Evolutionary conservation across 2,888 invertebrate species (phyloP), one percentile per base, ranked within the genome.

Genomic region (Luperina testacea): DNA sequence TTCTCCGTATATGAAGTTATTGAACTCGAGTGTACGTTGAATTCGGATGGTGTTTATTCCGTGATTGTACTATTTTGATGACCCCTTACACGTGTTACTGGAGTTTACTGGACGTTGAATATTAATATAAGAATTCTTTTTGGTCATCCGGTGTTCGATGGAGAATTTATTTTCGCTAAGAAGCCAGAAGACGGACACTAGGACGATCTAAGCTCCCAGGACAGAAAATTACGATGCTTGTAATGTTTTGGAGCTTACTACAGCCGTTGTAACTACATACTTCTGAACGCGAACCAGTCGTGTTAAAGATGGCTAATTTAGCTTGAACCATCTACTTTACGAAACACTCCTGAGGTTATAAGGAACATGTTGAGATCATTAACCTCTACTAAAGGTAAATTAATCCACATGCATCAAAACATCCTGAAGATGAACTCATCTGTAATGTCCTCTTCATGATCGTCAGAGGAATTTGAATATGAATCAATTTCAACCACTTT

Each of bases 1-100:
- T 95, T 96, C 96, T 96, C 96, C 94, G 94, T 94, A 94, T 93
- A 91, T 95, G 95, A 96, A 96, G 96, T 94, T 94, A 93, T 89
- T 96, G 96, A 96, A 95, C 96, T 91, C 94, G 84, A 82, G 83
- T 90, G 92, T 78, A 87, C 85, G 77, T 84, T 88, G 85, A 89
- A 89, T 89, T 89, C 67, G 89, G 91, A 92, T 91, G 87, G 90
- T 91, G 83, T 90, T 91, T 92, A 90, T 92, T 90, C 87, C 89
- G 78, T 89, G 81, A 82, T 85, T 89, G 87, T 91, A 87, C 89
- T 88, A 87, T 91, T 90, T 89, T 88, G 85, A 88, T 85, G 83
- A 79, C 69, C 76, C 72, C 72, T 80, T 87, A 88, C 88, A 88
- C 84, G 87, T 89, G 88, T 87, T 78, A 80, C 80, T 45, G 45